Evolutionary conservation across 1,140 invertebrate genomes (phyloP).

Genomic region (Zaprionus ornatus): DNA sequence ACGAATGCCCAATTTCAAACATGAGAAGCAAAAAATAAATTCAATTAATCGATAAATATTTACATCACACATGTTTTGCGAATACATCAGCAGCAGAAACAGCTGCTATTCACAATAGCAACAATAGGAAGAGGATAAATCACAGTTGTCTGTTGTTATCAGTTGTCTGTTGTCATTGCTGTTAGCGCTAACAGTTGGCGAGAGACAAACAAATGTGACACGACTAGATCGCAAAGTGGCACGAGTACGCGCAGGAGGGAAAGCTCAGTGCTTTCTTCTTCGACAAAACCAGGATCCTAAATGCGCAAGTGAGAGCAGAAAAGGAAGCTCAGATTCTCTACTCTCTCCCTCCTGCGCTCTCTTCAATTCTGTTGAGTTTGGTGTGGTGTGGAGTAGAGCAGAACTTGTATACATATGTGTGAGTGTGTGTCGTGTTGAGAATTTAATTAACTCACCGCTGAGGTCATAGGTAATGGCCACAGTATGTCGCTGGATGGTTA

Average conservation of each 20-base stretch:
- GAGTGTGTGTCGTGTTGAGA: conserved; percentile 8
- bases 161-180: neutral
- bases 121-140: neutral
- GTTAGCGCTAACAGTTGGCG: conserved; percentile 14
- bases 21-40: neutral
- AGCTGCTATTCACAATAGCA: neutral
- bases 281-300: too few species aligned
- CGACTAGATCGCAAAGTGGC: neutral
- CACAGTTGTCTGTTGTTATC: neutral
- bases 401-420: neutral
- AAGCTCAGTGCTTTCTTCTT: too few species aligned
- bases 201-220: neutral
- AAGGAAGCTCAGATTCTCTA: neutral
- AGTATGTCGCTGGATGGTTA: conserved; percentile 60
- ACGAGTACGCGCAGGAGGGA: neutral
- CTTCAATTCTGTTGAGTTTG: neutral
- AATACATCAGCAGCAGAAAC: neutral
- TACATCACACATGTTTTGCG: neutral
- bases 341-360: neutral
- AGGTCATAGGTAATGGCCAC: conserved; percentile 64
- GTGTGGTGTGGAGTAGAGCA: neutral
- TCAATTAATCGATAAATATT: conserved; percentile 15
- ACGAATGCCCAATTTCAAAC: neutral
- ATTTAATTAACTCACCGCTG: conserved; percentile 53
- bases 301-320: neutral